Base-by-base conservation (phyloP, 2,888 invertebrate species). In the Caenorhabditis sinica region DNA sequence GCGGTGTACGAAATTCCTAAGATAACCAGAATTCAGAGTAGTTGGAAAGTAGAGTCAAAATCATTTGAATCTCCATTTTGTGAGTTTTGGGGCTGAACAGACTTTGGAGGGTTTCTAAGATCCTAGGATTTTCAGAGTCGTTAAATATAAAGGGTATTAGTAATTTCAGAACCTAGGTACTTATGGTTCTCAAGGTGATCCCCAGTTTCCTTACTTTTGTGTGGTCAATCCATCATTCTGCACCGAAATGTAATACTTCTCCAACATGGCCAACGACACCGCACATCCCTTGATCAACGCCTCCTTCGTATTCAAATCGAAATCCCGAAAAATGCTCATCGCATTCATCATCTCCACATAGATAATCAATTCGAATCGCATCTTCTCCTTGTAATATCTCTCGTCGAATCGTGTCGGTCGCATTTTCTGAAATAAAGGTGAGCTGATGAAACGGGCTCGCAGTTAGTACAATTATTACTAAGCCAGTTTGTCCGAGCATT, bases 211-310 rank as follows among this genome's bases (percentile, higher is more conserved):
- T n/a, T 61, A 87, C 87, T 82, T 69, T 23, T 90, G 85, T 1
- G 49, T 73, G 20, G 82, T 61, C 9, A 90, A 68, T 40, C 89
- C 89, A 45, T 88, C 86, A 25, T 73, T 63, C 33, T 81, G 68
- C 84, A 89, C 86, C 1, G 90, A 89, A 33, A 85, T 75, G 76
- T 89, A 91, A 61, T 90, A 89, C 80, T 90, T 90, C 71, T 91
- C 91, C 25, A 91, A 60, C 61, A 90, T 86, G 13, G 88, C 87
- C 60, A 88, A 86, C 0, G 87, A 82, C 17, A 88, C 85, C 0
- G 89, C 86, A 43, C 90, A 84, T 40, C 83, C 74, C 61, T 86
- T 88, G 45, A 90, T 84, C n/a, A 91, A 76, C 8, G 81, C 51
- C 20, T 90, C 86, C 45, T 85, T 81, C 20, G 81, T 81, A 30